Percentiles rank a stretch among this genome's conserved stretches.
Conservation (phyloP, 2,888 invertebrate species). For the Orchesellides sinensis region DNA sequence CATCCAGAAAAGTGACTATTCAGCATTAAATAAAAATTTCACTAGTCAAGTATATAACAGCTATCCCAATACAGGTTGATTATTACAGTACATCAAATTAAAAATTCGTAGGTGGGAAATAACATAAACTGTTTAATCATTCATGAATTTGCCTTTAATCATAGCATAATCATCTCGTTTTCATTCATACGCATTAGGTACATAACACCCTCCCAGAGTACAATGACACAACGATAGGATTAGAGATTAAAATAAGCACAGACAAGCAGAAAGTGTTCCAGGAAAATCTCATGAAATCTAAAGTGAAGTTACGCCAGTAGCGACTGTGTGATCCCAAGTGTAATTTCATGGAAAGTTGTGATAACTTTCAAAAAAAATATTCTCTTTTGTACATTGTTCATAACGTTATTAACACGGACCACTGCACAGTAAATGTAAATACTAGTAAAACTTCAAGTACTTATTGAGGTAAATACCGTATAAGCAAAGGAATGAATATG, state of each 20-base stretch:
- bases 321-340: conserved; percentile 10
- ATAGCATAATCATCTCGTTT: neutral
- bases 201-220: neutral
- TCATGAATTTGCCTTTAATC: neutral
- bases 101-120: too few species aligned
- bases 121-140: too few species aligned
- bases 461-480: neutral
- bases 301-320: neutral
- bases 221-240: neutral
- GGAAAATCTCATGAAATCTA: neutral
- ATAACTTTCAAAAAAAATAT: conserved; percentile 15
- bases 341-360: conserved; percentile 32
- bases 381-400: neutral
- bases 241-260: neutral
- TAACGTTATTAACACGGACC: conserved; percentile 5
- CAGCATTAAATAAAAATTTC: too few species aligned
- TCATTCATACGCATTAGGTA: conserved; percentile 8
- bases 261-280: neutral
- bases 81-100: too few species aligned
- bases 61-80: too few species aligned
- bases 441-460: too few species aligned
- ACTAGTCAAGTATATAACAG: too few species aligned
- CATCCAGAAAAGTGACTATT: too few species aligned
- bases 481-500: too few species aligned
- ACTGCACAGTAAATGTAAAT: conserved; percentile 6